Evolutionary conservation across 2,113 vertebrate species (phyloP), one percentile per base, ranked within the genome.

Genomic region (Podarcis muralis): DNA sequence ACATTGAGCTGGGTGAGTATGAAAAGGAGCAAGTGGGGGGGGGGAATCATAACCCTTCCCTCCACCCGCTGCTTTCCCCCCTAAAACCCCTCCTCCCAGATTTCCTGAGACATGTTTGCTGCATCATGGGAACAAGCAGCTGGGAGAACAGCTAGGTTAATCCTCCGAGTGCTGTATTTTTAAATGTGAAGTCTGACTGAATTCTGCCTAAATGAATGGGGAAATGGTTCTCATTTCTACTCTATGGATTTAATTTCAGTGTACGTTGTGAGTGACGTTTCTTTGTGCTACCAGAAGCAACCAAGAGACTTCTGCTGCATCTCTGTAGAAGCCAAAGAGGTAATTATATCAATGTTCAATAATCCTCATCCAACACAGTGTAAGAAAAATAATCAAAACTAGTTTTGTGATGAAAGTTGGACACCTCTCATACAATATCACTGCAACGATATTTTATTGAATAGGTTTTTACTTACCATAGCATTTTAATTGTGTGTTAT

Each of bases 291-390:
- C 83, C 95, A 99, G 85, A 98, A 97, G 92, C 98, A 99, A 93
- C 98, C 98, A 0, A 97, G 98, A 87, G 99, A 99, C 94, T 99
- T 99, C 97, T 99, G 99, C 94, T 99, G 99, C 95, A 98, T 99
- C 95, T 98, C 98, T 89, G 96, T 97, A 1, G 98, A 98, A 96
- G 98, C 97, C 88, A 98, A 98, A 96, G 97, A 98, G 98, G 99
- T 99, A 94, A 97, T 40, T 62, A 76, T 74, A 77, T 84, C 25
- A 77, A 25, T 20, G 0, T 80, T 90, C 72, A 53, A 32, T 66
- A 22, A 9, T 32, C 32, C 4, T 48, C 35, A 53, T 3, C 40
- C 62, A 35, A 20, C 3, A 43, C 18, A 62, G 6, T 1, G 8
- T 43, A 30, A 53, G 6, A 65, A 23, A 69, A 88, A 4, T 43